Evolutionary conservation across 2,113 vertebrate species (phyloP), one percentile per base, ranked within the genome.

Genomic region (Acrocephalus kingi): DNA sequence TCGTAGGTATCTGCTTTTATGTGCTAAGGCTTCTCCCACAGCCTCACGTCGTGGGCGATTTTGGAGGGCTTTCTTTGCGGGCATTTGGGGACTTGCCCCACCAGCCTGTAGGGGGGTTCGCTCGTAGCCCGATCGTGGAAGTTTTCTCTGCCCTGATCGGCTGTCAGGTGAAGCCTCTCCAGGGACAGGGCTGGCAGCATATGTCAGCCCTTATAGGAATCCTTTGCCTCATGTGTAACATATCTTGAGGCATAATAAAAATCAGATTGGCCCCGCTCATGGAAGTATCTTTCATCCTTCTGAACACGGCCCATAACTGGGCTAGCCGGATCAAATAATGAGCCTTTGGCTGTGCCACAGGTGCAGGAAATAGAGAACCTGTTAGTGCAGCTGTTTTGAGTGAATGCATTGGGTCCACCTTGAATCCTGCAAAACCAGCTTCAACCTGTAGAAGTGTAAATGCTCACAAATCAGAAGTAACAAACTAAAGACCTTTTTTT

Each of bases 31-130:
- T 66, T 17, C 20, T 66, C 33, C 20, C 51, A 11, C 25, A 24
- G 39, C 25, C 51, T 2, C 3, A 12, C 15, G 14, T 19, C 25
- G 19, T 1, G 2, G 39, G 16, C 2, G 8, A 25, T 45, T 79
- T 37, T 37, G 41, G 20, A 4, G 1, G 33, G 33, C 13, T 15
- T 55, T 30, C 25, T 37, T 56, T 9, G 9, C 1, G 2, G 33
- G 15, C 20, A 31, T 35, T 10, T 1, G 2, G 21, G 10, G 16
- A 20, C 20, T 15, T 46, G 21, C 13, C 6, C 13, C 51, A 45
- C 4, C 43, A 24, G n/a, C 43, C 4, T 11, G n/a, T 5, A 35
- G 27, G 17, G 1, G 20, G 31, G 7, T 15, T 31, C 1, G 2
- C 21, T 56, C 2, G 9, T 27, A 46, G 27, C 20, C 25, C 3